Evolutionary conservation across 2,888 invertebrate genomes (phyloP).

Genomic region (Nymphalis urticae): DNA sequence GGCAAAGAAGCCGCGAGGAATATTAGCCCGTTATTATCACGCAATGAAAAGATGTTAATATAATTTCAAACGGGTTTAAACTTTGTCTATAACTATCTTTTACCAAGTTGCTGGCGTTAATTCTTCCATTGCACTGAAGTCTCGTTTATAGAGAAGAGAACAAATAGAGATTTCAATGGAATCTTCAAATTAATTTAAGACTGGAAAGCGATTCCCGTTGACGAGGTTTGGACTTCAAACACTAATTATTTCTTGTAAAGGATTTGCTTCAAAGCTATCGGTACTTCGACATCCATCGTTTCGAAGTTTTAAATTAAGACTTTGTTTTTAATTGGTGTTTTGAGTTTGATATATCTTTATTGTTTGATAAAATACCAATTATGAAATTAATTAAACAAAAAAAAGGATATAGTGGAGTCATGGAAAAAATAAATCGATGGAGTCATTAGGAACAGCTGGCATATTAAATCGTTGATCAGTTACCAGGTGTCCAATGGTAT

Average conservation of each 20-base stretch:
- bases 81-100: background rate
- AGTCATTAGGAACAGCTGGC: too few relatives aligned
- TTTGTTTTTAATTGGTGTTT: background rate
- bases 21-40: too few relatives aligned
- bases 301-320: background rate
- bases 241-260: conserved; percentile 17
- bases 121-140: background rate
- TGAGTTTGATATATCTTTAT: too few relatives aligned
- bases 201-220: background rate
- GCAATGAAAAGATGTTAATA: too few relatives aligned
- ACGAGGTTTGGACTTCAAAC: conserved; percentile 16
- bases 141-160: conserved; percentile 11
- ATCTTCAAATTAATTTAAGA: conserved; percentile 17
- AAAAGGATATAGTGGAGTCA: too few relatives aligned
- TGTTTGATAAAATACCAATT: too few relatives aligned
- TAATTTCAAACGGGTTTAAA: background rate
- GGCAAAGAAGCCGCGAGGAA: too few relatives aligned
- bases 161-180: background rate
- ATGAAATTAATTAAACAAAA: too few relatives aligned
- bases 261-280: conserved; percentile 6
- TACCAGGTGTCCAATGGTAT: too few relatives aligned
- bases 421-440: too few relatives aligned
- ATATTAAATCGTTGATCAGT: too few relatives aligned
- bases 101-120: background rate
- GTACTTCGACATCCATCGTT: background rate